A percentile compares a stretch with the other conserved stretches of the same genome.
These are phyloP conservation scores for Holothuria glaberrima DNA, from an alignment of 35 echinoderm and acorn worm genomes.

Conservation along the genomic window DNA sequence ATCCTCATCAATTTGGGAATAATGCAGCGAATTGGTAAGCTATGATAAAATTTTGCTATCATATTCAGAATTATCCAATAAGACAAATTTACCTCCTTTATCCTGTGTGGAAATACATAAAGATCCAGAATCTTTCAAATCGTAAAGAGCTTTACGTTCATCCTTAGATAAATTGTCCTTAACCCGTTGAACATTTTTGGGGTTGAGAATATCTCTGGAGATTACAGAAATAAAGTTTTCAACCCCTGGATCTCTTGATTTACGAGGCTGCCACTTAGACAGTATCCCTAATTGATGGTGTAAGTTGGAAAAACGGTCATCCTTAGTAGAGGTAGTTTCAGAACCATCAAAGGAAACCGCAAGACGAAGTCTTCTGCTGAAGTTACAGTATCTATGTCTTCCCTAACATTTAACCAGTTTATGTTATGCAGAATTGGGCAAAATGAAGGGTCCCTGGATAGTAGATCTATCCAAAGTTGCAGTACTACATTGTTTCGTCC, in stretches of 20 bases:
- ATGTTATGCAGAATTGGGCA: neutral
- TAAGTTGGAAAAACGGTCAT: conserved; percentile 12
- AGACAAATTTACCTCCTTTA: neutral
- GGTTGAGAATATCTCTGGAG: neutral
- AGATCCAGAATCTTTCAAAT: neutral
- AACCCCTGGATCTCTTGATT: neutral
- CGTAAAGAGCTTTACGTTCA: conserved; percentile 12
- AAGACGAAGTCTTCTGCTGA: conserved; percentile 1
- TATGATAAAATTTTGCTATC: too few relatives aligned
- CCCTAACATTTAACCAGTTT: conserved; percentile 2
- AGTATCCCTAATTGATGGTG: neutral
- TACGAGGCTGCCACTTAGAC: neutral
- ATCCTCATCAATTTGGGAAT: neutral
- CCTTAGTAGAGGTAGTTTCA: conserved; percentile 3
- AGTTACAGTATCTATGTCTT: neutral
- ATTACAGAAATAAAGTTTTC: conserved; percentile 9
- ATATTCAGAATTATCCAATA: neutral
- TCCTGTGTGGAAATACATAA: neutral
- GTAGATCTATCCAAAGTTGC: conserved; percentile 12
- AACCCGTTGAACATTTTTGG: neutral
- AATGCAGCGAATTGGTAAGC: neutral
- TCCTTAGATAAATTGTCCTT: conserved; percentile 1
- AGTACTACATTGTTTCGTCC: neutral
- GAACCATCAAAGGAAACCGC: conserved; percentile 5
- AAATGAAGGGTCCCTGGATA: neutral